Percentiles rank a stretch among this genome's conserved stretches.
These are phyloP conservation scores for Guaruba guarouba DNA, from an alignment of 2,113 vertebrate genomes.

Conservation along the genomic window DNA sequence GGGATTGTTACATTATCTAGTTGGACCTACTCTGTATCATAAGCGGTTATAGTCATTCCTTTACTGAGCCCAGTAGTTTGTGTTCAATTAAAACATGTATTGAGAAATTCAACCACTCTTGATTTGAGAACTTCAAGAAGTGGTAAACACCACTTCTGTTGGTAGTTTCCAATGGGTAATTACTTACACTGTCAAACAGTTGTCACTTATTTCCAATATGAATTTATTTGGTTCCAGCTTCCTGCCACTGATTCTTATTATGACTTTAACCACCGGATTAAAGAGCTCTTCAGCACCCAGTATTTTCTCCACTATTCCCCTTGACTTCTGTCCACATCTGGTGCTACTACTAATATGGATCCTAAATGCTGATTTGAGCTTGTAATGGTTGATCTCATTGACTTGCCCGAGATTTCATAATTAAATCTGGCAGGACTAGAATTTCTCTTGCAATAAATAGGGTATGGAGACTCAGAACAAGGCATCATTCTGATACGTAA, in stretches of 20 bases:
- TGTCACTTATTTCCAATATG: conserved; percentile 22
- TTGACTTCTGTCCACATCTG: conserved; percentile 23
- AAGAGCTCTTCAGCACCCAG: conserved; percentile 42
- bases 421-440: not conserved
- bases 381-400: not conserved
- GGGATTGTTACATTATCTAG: not conserved
- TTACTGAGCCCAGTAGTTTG: not conserved
- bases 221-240: conserved; percentile 28
- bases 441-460: not conserved
- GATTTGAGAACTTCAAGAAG: not conserved
- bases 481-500: not conserved
- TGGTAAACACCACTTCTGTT: conserved; percentile 42
- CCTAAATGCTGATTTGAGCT: not conserved
- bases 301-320: conserved; percentile 25
- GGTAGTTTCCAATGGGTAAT: conserved; percentile 39
- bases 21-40: not conserved
- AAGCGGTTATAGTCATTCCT: not conserved
- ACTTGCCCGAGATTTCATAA: not conserved
- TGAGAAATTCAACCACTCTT: not conserved
- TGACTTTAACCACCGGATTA: conserved; percentile 43
- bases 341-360: not conserved
- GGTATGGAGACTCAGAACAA: not conserved
- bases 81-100: not conserved
- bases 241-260: conserved; percentile 56
- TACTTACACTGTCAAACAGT: conserved; percentile 30